These are phyloP conservation scores for Eumacrocentrus americanus DNA, from an alignment of 2,888 invertebrate species.

Conservation along the genomic window DNA sequence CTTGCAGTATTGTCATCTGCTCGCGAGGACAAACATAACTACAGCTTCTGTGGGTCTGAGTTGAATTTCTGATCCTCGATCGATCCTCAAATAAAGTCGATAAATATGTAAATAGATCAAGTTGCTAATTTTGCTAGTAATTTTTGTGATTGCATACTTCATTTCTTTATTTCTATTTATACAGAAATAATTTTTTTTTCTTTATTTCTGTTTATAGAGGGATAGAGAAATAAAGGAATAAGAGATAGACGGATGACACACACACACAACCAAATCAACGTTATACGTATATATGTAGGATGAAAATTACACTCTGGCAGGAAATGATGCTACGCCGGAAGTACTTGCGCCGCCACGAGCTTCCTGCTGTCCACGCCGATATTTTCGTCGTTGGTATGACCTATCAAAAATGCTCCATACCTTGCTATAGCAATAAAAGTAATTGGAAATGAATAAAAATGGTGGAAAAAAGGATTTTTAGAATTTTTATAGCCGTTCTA, in stretches of 20 bases:
- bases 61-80: neutral
- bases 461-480: too few relatives aligned
- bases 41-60: conserved; percentile 11
- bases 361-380: neutral
- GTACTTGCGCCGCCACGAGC: neutral
- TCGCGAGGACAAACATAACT: conserved; percentile 8
- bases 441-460: too few relatives aligned
- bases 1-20: conserved; percentile 12
- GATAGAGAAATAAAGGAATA: too few relatives aligned
- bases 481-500: too few relatives aligned
- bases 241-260: neutral
- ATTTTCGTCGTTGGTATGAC: neutral
- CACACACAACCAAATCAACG: neutral
- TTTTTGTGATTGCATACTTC: too few relatives aligned
- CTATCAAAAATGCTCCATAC: neutral
- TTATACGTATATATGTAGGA: too few relatives aligned
- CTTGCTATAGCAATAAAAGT: too few relatives aligned
- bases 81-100: too few relatives aligned
- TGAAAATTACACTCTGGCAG: neutral
- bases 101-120: too few relatives aligned
- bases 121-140: too few relatives aligned
- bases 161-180: too few relatives aligned
- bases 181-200: neutral
- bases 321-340: neutral
- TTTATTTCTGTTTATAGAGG: too few relatives aligned